Percentiles rank a stretch among this genome's conserved stretches.
These are phyloP conservation scores for Sturmia bella DNA, from an alignment of 2,888 invertebrate species.

Conservation along the genomic window DNA sequence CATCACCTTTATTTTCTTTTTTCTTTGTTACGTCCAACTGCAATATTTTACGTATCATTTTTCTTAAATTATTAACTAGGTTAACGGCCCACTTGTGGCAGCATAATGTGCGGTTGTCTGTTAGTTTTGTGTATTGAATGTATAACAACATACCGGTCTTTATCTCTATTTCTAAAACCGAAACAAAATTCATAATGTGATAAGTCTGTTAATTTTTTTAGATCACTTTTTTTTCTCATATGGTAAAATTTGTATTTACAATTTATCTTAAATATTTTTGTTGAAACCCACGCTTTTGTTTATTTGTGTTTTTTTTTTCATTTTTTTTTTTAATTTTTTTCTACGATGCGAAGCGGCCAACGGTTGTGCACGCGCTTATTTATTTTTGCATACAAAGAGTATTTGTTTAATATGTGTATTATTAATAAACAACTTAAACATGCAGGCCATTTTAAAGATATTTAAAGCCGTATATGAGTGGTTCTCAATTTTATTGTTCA, in stretches of 20 bases:
- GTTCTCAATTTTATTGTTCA: too few species aligned
- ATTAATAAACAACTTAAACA: slow-evolving; percentile 51
- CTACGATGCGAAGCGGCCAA: neutral
- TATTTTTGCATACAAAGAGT: slow-evolving; percentile 26
- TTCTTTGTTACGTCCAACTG: too few species aligned
- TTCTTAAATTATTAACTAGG: slow-evolving; percentile 17
- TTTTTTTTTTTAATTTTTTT: neutral
- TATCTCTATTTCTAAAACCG: slow-evolving; percentile 36
- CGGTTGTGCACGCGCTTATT: neutral
- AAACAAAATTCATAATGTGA: slow-evolving; percentile 50
- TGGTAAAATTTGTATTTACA: neutral
- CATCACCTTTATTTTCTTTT: too few species aligned
- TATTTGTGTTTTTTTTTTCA: neutral
- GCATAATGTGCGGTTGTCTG: neutral
- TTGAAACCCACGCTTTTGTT: slow-evolving; percentile 46
- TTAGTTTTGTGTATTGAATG: neutral
- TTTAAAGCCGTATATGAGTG: slow-evolving; percentile 28
- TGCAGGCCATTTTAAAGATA: slow-evolving; percentile 26
- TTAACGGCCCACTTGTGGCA: slow-evolving; percentile 43
- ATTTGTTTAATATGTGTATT: slow-evolving; percentile 45
- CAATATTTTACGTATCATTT: neutral
- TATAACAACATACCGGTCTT: slow-evolving; percentile 24
- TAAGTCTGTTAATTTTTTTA: slow-evolving; percentile 14
- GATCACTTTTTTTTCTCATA: neutral
- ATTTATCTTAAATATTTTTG: slow-evolving; percentile 35